These are phyloP conservation scores for Cyprinella venusta DNA, from an alignment of 2,797 vertebrate species.

Conservation along the genomic window DNA sequence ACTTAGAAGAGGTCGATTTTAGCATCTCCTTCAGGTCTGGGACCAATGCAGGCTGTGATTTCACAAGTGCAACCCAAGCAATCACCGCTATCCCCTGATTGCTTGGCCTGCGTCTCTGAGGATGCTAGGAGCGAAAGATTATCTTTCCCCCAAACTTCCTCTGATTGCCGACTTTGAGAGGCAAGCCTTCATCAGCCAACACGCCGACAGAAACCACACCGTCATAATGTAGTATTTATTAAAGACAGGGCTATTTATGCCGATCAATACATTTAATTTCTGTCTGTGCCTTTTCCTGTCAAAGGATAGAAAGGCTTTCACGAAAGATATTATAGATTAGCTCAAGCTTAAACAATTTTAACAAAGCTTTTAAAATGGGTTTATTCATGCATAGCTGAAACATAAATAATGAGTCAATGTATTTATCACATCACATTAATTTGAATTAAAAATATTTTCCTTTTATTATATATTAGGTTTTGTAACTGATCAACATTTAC, in stretches of 20 bases:
- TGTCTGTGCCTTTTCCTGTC: constrained; percentile 75
- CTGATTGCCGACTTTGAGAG: constrained; percentile 77
- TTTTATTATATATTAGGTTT: too few relatives aligned
- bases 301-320: constrained; percentile 77
- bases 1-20: constrained; percentile 66
- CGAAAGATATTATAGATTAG: constrained; percentile 74
- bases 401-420: neutral
- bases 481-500: neutral
- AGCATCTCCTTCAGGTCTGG: constrained; percentile 69
- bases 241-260: constrained; percentile 75
- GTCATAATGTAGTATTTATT: constrained; percentile 84
- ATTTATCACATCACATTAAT: neutral
- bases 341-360: constrained; percentile 82
- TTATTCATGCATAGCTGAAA: constrained; percentile 17
- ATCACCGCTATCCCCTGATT: constrained; percentile 72
- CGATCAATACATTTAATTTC: constrained; percentile 78
- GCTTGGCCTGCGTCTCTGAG: constrained; percentile 72
- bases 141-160: constrained; percentile 81
- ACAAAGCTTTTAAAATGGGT: constrained; percentile 71
- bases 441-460: neutral
- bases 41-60: constrained; percentile 70
- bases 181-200: constrained; percentile 80
- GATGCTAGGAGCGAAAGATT: constrained; percentile 79
- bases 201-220: constrained; percentile 73
- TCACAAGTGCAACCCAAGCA: constrained; percentile 71